Percentiles rank a stretch among this genome's conserved stretches.
Evolutionary conservation across 1,140 invertebrate species (phyloP).

Genomic region (Drosophila kepulauana): DNA sequence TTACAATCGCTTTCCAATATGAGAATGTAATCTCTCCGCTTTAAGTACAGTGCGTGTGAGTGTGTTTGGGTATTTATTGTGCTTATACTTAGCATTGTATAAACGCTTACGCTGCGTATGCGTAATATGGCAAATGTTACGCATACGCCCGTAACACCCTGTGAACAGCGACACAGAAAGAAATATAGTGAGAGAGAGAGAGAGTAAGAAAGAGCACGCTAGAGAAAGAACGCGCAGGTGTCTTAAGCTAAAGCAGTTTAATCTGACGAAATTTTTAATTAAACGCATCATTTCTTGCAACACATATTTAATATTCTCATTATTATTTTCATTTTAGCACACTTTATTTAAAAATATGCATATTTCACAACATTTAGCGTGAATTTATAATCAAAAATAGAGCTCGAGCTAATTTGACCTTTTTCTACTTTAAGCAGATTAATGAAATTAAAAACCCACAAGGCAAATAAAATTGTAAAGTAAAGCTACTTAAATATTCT

Average conservation of each 20-base stretch:
- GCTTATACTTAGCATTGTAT: constrained; percentile 8
- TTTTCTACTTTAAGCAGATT: too few species aligned
- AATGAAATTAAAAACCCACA: too few species aligned
- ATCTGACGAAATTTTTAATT: too few species aligned
- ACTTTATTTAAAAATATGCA: too few species aligned
- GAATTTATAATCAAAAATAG: too few species aligned
- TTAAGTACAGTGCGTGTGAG: background rate
- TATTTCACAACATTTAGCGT: too few species aligned
- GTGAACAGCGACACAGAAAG: background rate
- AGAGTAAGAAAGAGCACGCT: background rate
- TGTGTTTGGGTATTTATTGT: background rate
- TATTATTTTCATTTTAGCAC: too few species aligned
- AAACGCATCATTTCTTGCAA: too few species aligned
- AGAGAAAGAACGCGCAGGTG: constrained; percentile 4
- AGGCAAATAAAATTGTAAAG: too few species aligned
- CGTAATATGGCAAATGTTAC: constrained; percentile 50
- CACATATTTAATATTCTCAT: too few species aligned
- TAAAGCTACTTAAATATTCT: too few species aligned
- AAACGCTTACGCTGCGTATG: constrained; percentile 52
- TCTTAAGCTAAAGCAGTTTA: background rate
- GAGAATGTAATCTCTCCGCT: constrained; percentile 8
- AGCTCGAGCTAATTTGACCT: too few species aligned
- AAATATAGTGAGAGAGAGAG: background rate
- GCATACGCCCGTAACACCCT: constrained; percentile 46
- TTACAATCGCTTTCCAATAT: constrained; percentile 39